Evolutionary conservation across 2,888 invertebrate species (phyloP).

Genomic region (Spodoptera exigua): DNA sequence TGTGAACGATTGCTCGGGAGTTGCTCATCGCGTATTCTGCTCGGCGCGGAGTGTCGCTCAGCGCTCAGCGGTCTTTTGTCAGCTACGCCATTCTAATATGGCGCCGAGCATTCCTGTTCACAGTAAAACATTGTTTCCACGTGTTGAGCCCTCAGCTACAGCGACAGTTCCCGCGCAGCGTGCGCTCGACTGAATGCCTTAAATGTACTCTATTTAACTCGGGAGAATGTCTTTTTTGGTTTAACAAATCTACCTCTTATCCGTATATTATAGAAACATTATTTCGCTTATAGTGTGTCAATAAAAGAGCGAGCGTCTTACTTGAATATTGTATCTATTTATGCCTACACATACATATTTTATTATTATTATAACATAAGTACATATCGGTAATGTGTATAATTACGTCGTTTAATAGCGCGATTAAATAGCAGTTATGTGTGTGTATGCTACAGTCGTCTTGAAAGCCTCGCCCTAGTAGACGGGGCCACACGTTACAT

Average conservation of each 20-base stretch:
- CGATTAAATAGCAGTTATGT: not conserved
- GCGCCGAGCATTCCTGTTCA: constrained; percentile 25
- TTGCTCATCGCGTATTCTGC: constrained; percentile 38
- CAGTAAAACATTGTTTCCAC: constrained; percentile 35
- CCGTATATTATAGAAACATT: too few relatives aligned
- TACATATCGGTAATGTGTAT: not conserved
- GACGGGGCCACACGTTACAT: not conserved
- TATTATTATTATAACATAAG: too few relatives aligned
- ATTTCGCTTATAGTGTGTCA: too few relatives aligned
- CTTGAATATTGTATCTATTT: too few relatives aligned
- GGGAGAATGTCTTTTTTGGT: not conserved
- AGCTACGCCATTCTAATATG: constrained; percentile 31
- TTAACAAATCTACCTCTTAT: not conserved
- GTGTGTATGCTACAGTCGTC: too few relatives aligned
- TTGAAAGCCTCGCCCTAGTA: too few relatives aligned
- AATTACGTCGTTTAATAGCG: not conserved
- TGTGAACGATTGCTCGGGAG: constrained; percentile 15
- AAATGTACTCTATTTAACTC: not conserved
- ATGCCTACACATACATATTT: too few relatives aligned
- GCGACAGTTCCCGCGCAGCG: not conserved
- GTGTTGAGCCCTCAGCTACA: constrained; percentile 14
- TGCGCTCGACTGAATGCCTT: not conserved
- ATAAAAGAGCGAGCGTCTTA: too few relatives aligned
- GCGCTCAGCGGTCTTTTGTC: constrained; percentile 45
- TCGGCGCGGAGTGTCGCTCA: constrained; percentile 30